Base-by-base conservation (phyloP, 2,888 invertebrate genomes). In the Ethmia dodecea region DNA sequence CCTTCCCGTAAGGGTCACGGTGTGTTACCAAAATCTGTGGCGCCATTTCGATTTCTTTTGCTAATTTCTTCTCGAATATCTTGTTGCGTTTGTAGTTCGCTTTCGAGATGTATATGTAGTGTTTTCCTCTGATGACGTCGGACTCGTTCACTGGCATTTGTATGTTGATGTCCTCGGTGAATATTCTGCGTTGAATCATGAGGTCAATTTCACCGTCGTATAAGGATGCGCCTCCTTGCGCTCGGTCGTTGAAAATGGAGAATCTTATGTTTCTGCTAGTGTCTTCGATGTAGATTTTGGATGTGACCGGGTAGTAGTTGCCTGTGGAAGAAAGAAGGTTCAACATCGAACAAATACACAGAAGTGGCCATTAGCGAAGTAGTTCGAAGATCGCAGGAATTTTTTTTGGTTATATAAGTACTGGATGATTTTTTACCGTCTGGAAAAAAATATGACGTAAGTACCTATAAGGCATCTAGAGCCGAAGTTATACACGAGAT, bases 231-330 rank as follows among this genome's bases (percentile, higher is more conserved):
- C 94, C 96, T 0, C 95, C 96, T 75, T 96, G 93, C 0, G 94
- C 88, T 39, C 96, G 80, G 66, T 96, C 96, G 3, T 89, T 92
- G 12, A 96, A 72, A 0, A 93, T 74, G 0, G 90, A 88, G 1
- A 93, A 53, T 16, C 89, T 79, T 0, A 87, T 37, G 18, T 83
- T 79, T 9, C 50, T 61, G 0, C 38, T 25, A 0, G 47, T 28
- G 49, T 94, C 93, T 52, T 90, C 87, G 2, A 95, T 76, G 25
- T 89, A 87, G 22, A 98, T 94, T 60, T 93, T 91, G 0, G 94
- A 91, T 13, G 95, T 96, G 0, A 99, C 88, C 0, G 99, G 99
- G 64, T 96, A 98, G 64, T 95, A 95, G 71, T 99, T 99, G 13
- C 74, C 94, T 37, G 57, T 3, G n/a, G n/a, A n/a, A n/a, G n/a